Evolutionary conservation across 2,113 vertebrate genomes (phyloP), one percentile per base, ranked within the genome.

Genomic region (Paramormyrops kingsleyae): DNA sequence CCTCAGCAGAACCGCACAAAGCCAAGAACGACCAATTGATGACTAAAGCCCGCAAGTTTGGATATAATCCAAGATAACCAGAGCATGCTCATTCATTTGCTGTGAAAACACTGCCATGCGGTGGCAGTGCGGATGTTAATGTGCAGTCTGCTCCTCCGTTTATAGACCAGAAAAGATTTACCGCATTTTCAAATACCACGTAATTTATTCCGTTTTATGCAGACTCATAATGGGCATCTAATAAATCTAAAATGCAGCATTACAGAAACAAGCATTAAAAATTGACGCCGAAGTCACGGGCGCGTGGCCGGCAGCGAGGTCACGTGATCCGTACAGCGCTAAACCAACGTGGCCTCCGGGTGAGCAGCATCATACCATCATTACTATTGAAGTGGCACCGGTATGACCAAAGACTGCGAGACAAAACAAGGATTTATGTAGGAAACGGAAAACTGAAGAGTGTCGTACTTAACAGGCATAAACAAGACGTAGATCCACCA

Each of bases 1-100:
- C 50, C 77, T 87, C 83, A 88, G 89, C 89, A 87, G 27, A 66
- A 89, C 77, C 52, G 47, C 27, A 80, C 66, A 85, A 42, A 50
- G 44, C 87, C 52, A 49, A 52, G 46, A 74, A 35, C 13, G 59
- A 9, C 17, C 35, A 13, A 80, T 2, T 24, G 12, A 19, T 35
- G 19, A 24, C 83, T 35, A 87, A 74, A 49, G 53, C 53, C 15
- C 8, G 10, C 46, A 49, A 31, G 3, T 50, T 89, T 85, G 62
- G 15, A 27, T 13, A 17, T 44, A 74, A 70, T 87, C 70, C 74
- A 47, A 77, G 59, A 77, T 6, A 88, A 44, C 9, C 87, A 44
- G 19, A 12, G 35, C 39, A 70, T 83, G 39, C 3, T 19, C 24
- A n/a, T 42, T 31, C n/a, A 19, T n/a, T 42, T 5, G 62, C 19